A percentile compares a stretch with the other conserved stretches of the same genome.
Conservation (phyloP, 1,140 invertebrate species). For the Condylostylus longicornis region DNA sequence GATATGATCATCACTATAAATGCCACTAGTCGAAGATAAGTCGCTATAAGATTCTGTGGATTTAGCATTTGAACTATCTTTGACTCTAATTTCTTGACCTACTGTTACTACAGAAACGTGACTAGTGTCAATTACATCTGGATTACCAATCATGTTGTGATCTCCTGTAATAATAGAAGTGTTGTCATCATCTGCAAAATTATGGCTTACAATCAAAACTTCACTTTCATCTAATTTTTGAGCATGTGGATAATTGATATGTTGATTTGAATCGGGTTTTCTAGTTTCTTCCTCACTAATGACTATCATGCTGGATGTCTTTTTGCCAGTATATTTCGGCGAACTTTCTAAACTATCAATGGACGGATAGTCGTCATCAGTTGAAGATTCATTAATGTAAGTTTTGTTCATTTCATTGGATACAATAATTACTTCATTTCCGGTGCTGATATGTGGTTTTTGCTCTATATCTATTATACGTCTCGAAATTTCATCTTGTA, state of each 20-base stretch:
- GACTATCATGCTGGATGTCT: conserved; percentile 28
- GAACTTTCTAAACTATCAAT: conserved; percentile 55
- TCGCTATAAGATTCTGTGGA: conserved; percentile 27
- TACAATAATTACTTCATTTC: conserved; percentile 61
- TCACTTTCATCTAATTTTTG: conserved; percentile 66
- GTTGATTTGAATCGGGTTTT: conserved; percentile 8
- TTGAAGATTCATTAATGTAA: conserved; percentile 43
- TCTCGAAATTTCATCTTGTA: conserved; percentile 42
- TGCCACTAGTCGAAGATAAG: conserved; percentile 18
- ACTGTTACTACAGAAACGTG: conserved; percentile 83
- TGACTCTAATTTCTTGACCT: conserved; percentile 60
- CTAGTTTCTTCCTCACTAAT: conserved; percentile 26
- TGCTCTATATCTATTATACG: conserved; percentile 1
- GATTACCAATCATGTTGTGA: conserved; percentile 24
- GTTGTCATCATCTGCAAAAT: conserved; percentile 33
- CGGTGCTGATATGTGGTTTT: conserved; percentile 4
- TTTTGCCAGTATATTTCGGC: conserved; percentile 26
- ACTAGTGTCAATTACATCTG: conserved; percentile 47
- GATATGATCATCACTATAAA: background rate
- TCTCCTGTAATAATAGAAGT: conserved; percentile 24
- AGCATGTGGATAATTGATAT: conserved; percentile 9
- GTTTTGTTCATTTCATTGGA: conserved; percentile 60
- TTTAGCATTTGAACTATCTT: conserved; percentile 39
- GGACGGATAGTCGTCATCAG: conserved; percentile 54
- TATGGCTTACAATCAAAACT: conserved; percentile 56